Conservation (phyloP, 1,140 invertebrate species). For the Hyposmocoma kahamanoa region DNA sequence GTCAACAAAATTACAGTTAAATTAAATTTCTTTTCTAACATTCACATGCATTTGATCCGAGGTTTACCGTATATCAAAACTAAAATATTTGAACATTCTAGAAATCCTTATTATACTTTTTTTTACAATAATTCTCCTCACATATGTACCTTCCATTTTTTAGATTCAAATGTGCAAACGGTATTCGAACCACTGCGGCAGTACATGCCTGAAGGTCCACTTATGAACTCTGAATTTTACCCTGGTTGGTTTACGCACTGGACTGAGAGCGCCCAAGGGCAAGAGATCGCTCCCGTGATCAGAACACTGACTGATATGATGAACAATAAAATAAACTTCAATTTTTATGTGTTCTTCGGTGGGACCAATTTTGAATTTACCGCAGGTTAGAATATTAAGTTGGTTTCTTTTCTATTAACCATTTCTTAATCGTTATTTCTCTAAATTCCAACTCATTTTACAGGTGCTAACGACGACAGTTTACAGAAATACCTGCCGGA, state of each 20-base stretch:
- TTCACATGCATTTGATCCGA: no score
- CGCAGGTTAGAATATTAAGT: slow-evolving; percentile 71
- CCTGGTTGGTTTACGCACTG: slow-evolving; percentile 92
- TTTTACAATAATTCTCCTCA: no score
- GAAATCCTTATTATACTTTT: no score
- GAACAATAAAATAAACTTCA: slow-evolving; percentile 80
- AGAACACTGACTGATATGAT: slow-evolving; percentile 80
- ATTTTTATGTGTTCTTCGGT: slow-evolving; percentile 86
- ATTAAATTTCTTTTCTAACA: no score
- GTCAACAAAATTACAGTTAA: no score
- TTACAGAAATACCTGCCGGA: slow-evolving; percentile 74
- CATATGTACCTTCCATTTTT: no score
- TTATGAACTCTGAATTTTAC: slow-evolving; percentile 94
- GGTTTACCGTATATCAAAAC: no score
- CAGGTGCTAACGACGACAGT: slow-evolving; percentile 72
- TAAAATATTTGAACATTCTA: no score
- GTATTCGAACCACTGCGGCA: slow-evolving; percentile 62
- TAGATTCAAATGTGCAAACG: slow-evolving; percentile 47
- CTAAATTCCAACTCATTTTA: no score
- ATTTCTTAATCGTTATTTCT: no score
- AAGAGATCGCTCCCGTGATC: slow-evolving; percentile 70
- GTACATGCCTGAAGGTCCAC: slow-evolving; percentile 77
- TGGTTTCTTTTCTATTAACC: no score
- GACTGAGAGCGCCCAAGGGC: slow-evolving; percentile 79
- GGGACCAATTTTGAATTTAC: slow-evolving; percentile 85